Percentiles rank a stretch among this genome's conserved stretches.
Evolutionary conservation across 2,888 invertebrate species (phyloP).

Genomic region (Sarcophaga subvicina): DNA sequence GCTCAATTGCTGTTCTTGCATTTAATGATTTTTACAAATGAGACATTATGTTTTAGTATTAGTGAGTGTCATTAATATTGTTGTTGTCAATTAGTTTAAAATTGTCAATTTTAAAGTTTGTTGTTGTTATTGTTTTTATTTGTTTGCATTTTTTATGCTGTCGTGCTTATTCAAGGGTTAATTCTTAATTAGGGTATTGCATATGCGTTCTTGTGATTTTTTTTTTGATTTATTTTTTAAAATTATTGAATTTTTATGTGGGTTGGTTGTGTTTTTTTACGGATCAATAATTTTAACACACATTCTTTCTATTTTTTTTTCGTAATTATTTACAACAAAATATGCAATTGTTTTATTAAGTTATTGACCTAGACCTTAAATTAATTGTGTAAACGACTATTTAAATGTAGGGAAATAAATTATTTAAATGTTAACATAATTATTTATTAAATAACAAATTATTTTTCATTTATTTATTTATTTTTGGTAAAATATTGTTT

Average conservation of each 20-base stretch:
- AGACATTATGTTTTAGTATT: constrained; percentile 2
- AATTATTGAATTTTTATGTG: background rate
- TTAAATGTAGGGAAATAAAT: no score
- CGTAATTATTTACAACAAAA: background rate
- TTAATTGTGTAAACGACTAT: no score
- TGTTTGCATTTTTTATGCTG: background rate
- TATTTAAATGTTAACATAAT: no score
- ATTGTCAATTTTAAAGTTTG: constrained; percentile 45
- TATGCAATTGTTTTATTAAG: background rate
- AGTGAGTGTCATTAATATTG: background rate
- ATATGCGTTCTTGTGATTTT: constrained; percentile 26
- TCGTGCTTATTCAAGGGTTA: constrained; percentile 44
- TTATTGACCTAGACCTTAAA: no score
- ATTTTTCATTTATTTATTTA: constrained; percentile 4
- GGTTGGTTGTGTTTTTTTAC: constrained; percentile 23
- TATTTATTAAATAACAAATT: background rate
- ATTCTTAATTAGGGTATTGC: constrained; percentile 53
- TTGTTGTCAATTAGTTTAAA: constrained; percentile 48
- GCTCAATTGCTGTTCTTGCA: background rate
- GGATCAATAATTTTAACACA: background rate
- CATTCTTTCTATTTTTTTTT: background rate
- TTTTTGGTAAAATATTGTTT: background rate
- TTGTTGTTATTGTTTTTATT: constrained; percentile 25
- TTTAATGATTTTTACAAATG: constrained; percentile 23
- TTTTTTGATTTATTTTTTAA: constrained; percentile 38